These are phyloP conservation scores for Melieria omissa DNA, from an alignment of 2,888 invertebrate species.

Conservation along the genomic window DNA sequence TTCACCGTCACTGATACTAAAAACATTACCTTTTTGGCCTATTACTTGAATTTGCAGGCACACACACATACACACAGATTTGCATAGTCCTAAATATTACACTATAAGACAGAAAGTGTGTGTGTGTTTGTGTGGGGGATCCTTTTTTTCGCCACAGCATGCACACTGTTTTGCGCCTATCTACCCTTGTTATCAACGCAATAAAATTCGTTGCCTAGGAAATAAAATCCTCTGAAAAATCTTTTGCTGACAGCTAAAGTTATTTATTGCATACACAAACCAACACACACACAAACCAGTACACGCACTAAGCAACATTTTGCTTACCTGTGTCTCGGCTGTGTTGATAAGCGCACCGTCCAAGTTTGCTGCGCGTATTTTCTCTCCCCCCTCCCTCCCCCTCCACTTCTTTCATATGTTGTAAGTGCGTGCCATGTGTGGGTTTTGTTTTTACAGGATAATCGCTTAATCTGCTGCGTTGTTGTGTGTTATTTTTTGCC, in stretches of 20 bases:
- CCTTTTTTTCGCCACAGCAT: background rate
- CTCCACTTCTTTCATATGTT: too few relatives aligned
- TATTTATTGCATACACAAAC: slow-evolving; percentile 26
- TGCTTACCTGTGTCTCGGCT: too few relatives aligned
- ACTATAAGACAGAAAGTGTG: background rate
- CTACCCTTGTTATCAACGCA: slow-evolving; percentile 28
- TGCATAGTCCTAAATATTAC: background rate
- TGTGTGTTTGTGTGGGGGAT: background rate
- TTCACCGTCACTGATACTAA: too few relatives aligned
- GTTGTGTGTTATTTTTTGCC: too few relatives aligned
- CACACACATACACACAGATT: background rate
- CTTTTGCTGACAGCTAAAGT: slow-evolving; percentile 31
- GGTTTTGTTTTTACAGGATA: too few relatives aligned
- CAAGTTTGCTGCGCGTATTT: too few relatives aligned
- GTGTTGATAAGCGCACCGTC: too few relatives aligned
- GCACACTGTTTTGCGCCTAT: background rate
- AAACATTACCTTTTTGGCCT: too few relatives aligned
- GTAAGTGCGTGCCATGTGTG: too few relatives aligned
- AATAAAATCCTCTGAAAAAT: slow-evolving; percentile 26
- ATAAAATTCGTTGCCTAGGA: slow-evolving; percentile 31
- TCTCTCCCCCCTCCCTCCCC: too few relatives aligned
- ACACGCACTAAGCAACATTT: too few relatives aligned
- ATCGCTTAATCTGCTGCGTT: too few relatives aligned
- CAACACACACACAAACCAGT: slow-evolving; percentile 8
- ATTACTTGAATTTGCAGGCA: background rate